Conservation (phyloP, 2,113 vertebrate species). For the Sinocyclocheilus grahami region DNA sequence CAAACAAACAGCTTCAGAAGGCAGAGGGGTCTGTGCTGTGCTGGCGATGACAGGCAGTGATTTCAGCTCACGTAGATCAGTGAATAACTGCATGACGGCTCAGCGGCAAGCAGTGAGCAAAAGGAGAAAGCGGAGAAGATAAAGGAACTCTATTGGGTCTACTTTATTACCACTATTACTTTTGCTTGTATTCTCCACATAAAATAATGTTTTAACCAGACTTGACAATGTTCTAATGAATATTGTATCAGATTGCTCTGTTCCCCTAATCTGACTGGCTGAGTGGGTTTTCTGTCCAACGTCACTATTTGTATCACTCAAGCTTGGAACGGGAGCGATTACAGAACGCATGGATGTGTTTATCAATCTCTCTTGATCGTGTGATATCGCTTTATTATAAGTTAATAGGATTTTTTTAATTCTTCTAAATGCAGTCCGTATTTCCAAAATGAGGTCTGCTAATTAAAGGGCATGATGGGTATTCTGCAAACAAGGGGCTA, state of each 20-base stretch:
- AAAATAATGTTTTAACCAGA: neutral
- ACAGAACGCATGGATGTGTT: neutral
- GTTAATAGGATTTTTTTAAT: neutral
- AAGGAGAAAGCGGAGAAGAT: neutral
- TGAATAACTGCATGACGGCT: constrained; percentile 27
- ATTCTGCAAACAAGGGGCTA: constrained; percentile 16
- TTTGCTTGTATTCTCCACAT: neutral
- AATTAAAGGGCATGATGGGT: constrained; percentile 11
- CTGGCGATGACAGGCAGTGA: constrained; percentile 9
- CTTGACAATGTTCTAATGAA: neutral
- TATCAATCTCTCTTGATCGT: neutral
- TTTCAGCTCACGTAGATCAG: constrained; percentile 23
- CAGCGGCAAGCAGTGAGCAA: constrained; percentile 7
- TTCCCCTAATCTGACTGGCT: neutral
- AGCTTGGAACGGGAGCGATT: neutral
- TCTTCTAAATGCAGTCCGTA: neutral
- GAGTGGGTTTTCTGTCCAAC: neutral
- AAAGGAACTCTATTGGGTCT: neutral
- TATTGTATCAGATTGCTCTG: neutral
- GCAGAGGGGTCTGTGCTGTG: constrained; percentile 22
- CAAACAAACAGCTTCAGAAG: constrained; percentile 16
- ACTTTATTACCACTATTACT: neutral
- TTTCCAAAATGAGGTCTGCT: constrained; percentile 3
- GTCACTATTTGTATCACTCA: neutral
- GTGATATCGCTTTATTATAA: neutral